Conservation (phyloP, 2,797 vertebrate genomes). For the Nyctalus aviator region DNA sequence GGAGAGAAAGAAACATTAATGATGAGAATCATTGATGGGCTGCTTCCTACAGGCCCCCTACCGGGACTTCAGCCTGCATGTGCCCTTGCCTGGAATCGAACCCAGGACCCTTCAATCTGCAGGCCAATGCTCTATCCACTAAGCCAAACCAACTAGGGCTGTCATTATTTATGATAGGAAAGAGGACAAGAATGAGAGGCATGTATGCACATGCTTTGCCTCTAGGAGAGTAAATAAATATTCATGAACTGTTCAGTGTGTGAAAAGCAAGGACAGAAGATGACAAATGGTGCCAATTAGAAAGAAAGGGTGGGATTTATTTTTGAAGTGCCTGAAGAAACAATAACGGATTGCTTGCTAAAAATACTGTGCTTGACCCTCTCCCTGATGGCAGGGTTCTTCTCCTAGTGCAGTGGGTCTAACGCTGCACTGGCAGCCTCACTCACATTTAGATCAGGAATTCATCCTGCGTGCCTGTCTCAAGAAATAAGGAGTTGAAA, state of each 20-base stretch:
- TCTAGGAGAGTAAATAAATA: constrained; percentile 85
- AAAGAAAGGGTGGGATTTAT: constrained; percentile 85
- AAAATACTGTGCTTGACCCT: constrained; percentile 68
- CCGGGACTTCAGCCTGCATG: too few relatives aligned
- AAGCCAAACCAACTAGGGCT: too few relatives aligned
- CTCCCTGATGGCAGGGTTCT: constrained; percentile 24
- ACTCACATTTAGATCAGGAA: background rate
- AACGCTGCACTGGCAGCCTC: background rate
- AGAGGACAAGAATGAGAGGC: background rate
- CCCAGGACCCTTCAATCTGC: too few relatives aligned
- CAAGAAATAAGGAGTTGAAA: background rate
- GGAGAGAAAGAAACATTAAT: too few relatives aligned
- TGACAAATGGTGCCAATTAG: constrained; percentile 87
- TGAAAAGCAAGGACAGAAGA: constrained; percentile 86
- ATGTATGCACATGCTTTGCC: constrained; percentile 48
- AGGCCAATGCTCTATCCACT: too few relatives aligned
- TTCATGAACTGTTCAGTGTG: constrained; percentile 84
- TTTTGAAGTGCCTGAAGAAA: constrained; percentile 85
- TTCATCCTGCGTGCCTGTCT: background rate
- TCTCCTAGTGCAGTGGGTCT: background rate
- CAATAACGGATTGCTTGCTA: constrained; percentile 73
- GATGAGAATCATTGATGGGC: too few relatives aligned
- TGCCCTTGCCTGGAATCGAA: too few relatives aligned
- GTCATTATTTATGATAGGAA: background rate
- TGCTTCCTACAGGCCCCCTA: too few relatives aligned